Conservation (phyloP, 2,113 vertebrate species). For the Brachypteracias leptosomus region DNA sequence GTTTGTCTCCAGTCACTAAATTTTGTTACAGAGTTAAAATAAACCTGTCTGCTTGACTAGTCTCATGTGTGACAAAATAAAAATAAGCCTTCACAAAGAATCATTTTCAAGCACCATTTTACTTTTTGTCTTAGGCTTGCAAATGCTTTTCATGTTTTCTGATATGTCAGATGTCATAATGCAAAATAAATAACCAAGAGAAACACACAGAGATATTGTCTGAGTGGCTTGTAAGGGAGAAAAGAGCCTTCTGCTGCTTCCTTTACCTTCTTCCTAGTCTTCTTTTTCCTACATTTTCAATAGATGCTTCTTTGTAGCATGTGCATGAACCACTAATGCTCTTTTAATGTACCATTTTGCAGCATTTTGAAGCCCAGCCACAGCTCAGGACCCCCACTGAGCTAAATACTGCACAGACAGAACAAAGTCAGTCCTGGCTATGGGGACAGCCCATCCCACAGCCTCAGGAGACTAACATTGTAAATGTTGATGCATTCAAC, state of each 20-base stretch:
- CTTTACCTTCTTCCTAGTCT: not conserved
- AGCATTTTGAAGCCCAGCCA: not conserved
- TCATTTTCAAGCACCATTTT: conserved; percentile 42
- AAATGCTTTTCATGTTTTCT: conserved; percentile 17
- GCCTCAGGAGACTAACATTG: not conserved
- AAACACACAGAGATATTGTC: not conserved
- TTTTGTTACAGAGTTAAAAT: conserved; percentile 51
- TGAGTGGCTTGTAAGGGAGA: not conserved
- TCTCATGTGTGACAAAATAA: conserved; percentile 40
- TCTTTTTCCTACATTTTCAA: not conserved
- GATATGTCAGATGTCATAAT: conserved; percentile 28
- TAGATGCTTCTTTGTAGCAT: not conserved
- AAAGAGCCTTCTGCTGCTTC: not conserved
- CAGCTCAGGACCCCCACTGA: not conserved
- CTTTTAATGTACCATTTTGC: not conserved
- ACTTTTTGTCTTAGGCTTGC: not conserved
- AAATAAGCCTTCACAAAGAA: conserved; percentile 56
- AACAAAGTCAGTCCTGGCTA: not conserved
- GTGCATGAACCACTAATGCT: not conserved
- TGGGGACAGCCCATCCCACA: not conserved
- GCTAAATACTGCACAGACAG: not conserved
- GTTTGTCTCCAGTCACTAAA: conserved; percentile 35
- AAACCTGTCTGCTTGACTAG: conserved; percentile 54
- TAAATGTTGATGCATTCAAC: conserved; percentile 20
- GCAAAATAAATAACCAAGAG: conserved; percentile 22